Evolutionary conservation across 2,797 vertebrate species (phyloP).

Genomic region (Danio aesculapii): DNA sequence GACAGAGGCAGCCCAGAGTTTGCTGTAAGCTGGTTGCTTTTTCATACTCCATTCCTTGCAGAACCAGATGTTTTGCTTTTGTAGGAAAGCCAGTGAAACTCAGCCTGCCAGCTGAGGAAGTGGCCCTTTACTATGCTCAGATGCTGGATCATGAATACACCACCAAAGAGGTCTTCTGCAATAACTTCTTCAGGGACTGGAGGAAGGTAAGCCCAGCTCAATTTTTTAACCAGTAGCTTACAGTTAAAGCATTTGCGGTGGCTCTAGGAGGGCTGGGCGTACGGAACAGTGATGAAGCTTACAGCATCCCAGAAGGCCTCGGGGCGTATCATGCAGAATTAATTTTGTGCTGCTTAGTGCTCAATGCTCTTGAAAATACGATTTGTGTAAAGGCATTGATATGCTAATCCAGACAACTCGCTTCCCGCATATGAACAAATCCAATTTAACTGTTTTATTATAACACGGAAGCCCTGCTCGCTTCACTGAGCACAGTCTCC

Average conservation of each 20-base stretch:
- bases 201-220: slow-evolving; percentile 74
- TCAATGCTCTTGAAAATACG: slow-evolving; percentile 85
- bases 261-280: slow-evolving; percentile 31
- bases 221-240: slow-evolving; percentile 30
- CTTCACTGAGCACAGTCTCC: slow-evolving; percentile 76
- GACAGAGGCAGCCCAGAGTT: not conserved
- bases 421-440: slow-evolving; percentile 84
- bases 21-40: not conserved
- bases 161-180: slow-evolving; percentile 80
- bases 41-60: not conserved
- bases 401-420: slow-evolving; percentile 86
- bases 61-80: not conserved
- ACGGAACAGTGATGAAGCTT: slow-evolving; percentile 40
- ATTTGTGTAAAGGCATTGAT: slow-evolving; percentile 86
- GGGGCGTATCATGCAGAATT: slow-evolving; percentile 81
- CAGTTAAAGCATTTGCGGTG: slow-evolving; percentile 7
- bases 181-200: slow-evolving; percentile 84
- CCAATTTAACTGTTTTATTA: slow-evolving; percentile 87
- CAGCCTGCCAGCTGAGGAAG: slow-evolving; percentile 77
- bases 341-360: slow-evolving; percentile 83
- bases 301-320: slow-evolving; percentile 66
- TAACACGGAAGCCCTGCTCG: slow-evolving; percentile 75
- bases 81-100: slow-evolving; percentile 73
- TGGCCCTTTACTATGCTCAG: slow-evolving; percentile 81
- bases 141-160: slow-evolving; percentile 88